These are phyloP conservation scores for Popillia japonica DNA, from an alignment of 1,140 invertebrate species.

Conservation along the genomic window DNA sequence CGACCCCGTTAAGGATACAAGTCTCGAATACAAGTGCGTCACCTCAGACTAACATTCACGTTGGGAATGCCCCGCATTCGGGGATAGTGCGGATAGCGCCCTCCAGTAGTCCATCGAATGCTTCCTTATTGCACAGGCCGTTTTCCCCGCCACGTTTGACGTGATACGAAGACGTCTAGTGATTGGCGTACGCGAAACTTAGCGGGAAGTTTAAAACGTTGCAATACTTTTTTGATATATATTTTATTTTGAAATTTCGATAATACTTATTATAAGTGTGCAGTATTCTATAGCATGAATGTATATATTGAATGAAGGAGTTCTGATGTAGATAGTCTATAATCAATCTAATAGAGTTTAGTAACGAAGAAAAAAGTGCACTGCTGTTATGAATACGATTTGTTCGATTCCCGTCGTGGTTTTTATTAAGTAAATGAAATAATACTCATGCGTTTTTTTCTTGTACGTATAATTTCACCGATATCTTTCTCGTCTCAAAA, in stretches of 20 bases:
- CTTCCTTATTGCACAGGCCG: conserved; percentile 63
- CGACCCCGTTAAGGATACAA: conserved; percentile 62
- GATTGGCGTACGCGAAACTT: background rate
- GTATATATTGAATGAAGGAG: conserved; percentile 5
- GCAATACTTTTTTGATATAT: conserved; percentile 24
- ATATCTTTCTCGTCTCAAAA: background rate
- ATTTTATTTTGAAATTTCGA: conserved; percentile 23
- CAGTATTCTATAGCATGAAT: background rate
- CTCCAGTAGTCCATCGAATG: conserved; percentile 51
- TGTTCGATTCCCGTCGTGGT: background rate
- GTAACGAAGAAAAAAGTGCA: background rate
- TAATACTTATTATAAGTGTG: conserved; percentile 12
- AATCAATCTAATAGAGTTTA: conserved; percentile 1
- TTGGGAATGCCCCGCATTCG: conserved; percentile 49
- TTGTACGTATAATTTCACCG: background rate
- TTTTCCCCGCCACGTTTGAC: conserved; percentile 64
- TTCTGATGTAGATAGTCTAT: conserved; percentile 3
- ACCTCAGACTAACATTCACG: conserved; percentile 52
- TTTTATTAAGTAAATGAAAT: background rate
- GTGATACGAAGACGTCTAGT: conserved; percentile 59
- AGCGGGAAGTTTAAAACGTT: conserved; percentile 19
- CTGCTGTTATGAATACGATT: background rate
- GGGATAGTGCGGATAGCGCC: conserved; percentile 58
- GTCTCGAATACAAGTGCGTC: conserved; percentile 48
- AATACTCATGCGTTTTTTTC: background rate